phyloP scores from a whole-genome alignment of 1,140 invertebrate genomes.

The Saxidomus purpurata region DNA sequence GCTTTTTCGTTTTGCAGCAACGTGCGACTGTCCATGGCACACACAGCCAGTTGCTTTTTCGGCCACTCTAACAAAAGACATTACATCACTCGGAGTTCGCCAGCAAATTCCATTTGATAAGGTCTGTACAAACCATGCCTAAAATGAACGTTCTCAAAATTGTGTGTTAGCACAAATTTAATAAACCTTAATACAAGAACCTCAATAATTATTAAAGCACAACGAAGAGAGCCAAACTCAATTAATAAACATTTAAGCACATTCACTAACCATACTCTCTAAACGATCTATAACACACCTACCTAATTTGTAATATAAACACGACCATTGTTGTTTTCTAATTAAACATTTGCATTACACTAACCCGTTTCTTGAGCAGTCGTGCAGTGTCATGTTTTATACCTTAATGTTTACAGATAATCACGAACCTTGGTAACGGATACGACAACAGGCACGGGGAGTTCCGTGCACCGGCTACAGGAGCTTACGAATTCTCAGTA shows the following conservation, averaged over 20 bases:
- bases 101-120: constrained; percentile 54
- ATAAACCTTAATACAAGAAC: neutral
- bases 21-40: constrained; percentile 15
- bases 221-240: neutral
- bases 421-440: constrained; percentile 35
- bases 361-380: too few relatives aligned
- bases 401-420: constrained; percentile 45
- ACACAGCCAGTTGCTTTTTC: constrained; percentile 36
- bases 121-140: too few relatives aligned
- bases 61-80: constrained; percentile 21
- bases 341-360: too few relatives aligned
- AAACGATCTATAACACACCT: too few relatives aligned
- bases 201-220: neutral
- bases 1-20: constrained; percentile 19
- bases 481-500: constrained; percentile 61
- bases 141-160: too few relatives aligned
- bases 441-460: constrained; percentile 61
- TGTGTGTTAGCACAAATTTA: too few relatives aligned
- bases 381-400: too few relatives aligned
- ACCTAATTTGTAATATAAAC: too few relatives aligned
- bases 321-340: too few relatives aligned
- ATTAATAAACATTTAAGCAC: too few relatives aligned
- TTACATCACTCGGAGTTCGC: constrained; percentile 20
- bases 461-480: constrained; percentile 34
- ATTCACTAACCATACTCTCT: too few relatives aligned